Conservation (phyloP, 2,113 vertebrate genomes). For the Ochotona princeps region DNA sequence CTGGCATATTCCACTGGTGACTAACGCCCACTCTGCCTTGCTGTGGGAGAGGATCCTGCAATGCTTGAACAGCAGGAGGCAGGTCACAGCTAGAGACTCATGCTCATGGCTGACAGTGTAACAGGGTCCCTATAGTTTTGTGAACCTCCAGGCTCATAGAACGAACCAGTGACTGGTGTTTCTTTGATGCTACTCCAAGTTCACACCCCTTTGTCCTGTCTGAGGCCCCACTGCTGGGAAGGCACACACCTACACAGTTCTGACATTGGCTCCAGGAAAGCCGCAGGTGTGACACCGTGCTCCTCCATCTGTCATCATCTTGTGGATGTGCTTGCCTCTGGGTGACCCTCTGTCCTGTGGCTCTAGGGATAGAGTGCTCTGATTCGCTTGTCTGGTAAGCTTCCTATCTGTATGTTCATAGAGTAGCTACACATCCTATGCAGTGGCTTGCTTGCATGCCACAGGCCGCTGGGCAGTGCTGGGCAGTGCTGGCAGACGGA, state of each 20-base stretch:
- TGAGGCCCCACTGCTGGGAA: not conserved
- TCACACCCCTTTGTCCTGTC: not conserved
- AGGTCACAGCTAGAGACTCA: not conserved
- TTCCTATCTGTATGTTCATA: not conserved
- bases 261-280: accelerated
- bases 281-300: not conserved
- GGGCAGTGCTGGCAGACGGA: not conserved
- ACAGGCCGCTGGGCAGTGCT: no score
- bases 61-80: not conserved
- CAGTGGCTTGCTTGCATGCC: not conserved
- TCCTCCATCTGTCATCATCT: not conserved
- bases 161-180: not conserved
- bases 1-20: not conserved
- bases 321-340: not conserved
- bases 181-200: not conserved
- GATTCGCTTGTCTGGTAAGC: not conserved
- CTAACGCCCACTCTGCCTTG: not conserved
- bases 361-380: not conserved
- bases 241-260: not conserved
- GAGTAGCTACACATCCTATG: not conserved
- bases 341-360: not conserved
- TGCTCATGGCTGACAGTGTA: not conserved
- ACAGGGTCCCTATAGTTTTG: not conserved
- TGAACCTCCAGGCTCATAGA: not conserved
- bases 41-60: no score